A percentile compares a stretch with the other conserved stretches of the same genome.
Conservation (phyloP, 2,888 invertebrate genomes). For the Glaucopsyche alexis region DNA sequence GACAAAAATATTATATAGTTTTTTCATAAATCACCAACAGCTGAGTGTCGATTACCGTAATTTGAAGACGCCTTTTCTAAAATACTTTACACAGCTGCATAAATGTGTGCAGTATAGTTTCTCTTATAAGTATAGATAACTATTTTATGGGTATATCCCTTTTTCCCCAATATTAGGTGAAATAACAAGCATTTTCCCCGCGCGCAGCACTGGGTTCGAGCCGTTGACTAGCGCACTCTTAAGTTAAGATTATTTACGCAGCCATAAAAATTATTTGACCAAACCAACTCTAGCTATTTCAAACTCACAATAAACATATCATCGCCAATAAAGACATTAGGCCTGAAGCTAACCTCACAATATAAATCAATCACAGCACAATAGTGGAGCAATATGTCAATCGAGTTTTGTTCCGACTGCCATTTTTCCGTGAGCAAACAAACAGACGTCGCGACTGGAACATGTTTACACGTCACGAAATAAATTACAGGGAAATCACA, state of each 20-base stretch:
- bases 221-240: no score
- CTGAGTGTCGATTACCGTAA: no score
- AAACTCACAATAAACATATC: not conserved
- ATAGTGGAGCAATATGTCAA: constrained; percentile 65
- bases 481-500: constrained; percentile 40
- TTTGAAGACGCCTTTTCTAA: no score
- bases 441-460: constrained; percentile 56
- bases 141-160: no score
- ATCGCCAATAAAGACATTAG: not conserved
- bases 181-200: no score
- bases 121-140: no score
- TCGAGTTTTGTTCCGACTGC: constrained; percentile 57
- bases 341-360: constrained; percentile 38
- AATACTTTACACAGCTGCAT: no score
- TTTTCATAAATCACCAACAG: no score
- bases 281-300: not conserved
- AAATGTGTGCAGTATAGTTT: no score
- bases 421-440: constrained; percentile 63
- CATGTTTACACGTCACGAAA: constrained; percentile 59
- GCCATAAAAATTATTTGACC: not conserved
- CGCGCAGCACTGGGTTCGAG: no score
- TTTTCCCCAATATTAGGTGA: no score
- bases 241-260: not conserved
- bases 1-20: no score
- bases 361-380: constrained; percentile 60